These are phyloP conservation scores for Brachyopa scutellaris DNA, from an alignment of 2,888 invertebrate genomes.

Conservation along the genomic window DNA sequence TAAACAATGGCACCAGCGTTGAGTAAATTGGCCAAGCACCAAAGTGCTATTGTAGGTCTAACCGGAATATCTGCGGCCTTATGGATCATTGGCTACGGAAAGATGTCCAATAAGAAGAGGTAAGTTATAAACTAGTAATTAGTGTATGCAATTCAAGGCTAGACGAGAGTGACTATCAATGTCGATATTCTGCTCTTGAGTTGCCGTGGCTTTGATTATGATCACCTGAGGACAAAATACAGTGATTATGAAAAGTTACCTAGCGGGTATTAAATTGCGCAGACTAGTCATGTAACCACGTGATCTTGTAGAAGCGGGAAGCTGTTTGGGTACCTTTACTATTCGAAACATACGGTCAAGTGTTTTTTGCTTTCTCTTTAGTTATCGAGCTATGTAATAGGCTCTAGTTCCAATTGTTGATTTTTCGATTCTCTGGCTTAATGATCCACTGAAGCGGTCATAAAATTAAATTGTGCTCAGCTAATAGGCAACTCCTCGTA, in stretches of 20 bases:
- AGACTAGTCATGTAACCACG: neutral
- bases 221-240: slow-evolving; percentile 1
- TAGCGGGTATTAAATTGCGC: no score
- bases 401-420: no score
- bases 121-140: slow-evolving; percentile 68
- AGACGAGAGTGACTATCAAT: slow-evolving; percentile 26
- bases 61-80: slow-evolving; percentile 86
- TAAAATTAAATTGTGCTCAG: no score
- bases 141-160: neutral
- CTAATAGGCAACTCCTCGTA: no score
- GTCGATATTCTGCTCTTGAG: slow-evolving; percentile 43
- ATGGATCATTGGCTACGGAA: slow-evolving; percentile 84
- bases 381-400: no score
- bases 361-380: no score
- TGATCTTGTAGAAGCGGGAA: neutral
- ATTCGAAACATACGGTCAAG: no score
- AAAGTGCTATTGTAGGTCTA: slow-evolving; percentile 84
- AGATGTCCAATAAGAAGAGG: slow-evolving; percentile 83
- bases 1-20: slow-evolving; percentile 87
- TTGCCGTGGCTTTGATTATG: slow-evolving; percentile 9
- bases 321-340: no score
- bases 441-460: no score
- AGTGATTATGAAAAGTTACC: neutral
- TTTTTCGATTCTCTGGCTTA: no score
- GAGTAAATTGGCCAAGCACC: slow-evolving; percentile 88